Evolutionary conservation across 2,113 vertebrate species (phyloP).

Genomic region (Hyla sarda): DNA sequence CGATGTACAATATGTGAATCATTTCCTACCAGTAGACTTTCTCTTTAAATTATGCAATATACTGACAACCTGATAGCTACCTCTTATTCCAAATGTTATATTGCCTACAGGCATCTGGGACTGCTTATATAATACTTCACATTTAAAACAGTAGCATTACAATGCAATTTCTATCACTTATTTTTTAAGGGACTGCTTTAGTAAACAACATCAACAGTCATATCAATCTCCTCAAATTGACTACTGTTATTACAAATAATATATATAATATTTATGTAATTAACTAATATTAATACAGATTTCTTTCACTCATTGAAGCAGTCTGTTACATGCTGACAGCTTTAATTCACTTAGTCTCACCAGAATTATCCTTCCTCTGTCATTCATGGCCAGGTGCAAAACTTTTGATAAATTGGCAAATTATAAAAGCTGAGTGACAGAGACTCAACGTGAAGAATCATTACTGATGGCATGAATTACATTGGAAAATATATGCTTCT

Average conservation of each 20-base stretch:
- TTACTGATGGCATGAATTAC: background rate
- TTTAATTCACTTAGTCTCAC: background rate
- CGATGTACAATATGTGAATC: background rate
- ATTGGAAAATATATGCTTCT: background rate
- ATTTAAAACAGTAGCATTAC: background rate
- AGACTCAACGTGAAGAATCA: background rate
- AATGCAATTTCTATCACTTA: background rate
- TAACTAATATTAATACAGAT: background rate
- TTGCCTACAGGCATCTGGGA: background rate
- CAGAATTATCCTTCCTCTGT: background rate
- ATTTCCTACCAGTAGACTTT: background rate
- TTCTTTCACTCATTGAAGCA: background rate
- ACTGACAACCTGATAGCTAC: background rate
- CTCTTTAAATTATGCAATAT: background rate
- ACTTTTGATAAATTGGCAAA: background rate
- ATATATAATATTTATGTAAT: background rate
- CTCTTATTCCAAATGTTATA: background rate
- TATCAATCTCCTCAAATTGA: background rate
- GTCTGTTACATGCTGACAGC: background rate
- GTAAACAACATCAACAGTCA: background rate
- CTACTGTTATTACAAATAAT: background rate
- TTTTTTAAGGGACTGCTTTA: background rate
- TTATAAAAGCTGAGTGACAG: background rate
- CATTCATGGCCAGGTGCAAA: background rate
- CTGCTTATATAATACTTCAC: background rate